phyloP scores from a whole-genome alignment of 2,113 vertebrate genomes.

The Podarcis raffonei region DNA sequence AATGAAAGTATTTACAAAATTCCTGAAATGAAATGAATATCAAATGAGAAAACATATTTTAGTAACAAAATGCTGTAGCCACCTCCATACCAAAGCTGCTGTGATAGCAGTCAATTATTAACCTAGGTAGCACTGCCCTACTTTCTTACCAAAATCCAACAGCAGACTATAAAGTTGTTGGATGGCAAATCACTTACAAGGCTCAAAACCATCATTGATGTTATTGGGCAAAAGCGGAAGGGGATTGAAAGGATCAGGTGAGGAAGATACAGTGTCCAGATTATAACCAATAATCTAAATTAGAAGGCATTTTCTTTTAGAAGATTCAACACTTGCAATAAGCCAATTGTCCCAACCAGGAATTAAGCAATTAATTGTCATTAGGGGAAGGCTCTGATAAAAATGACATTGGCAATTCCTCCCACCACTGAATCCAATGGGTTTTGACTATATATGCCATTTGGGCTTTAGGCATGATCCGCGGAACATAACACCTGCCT shows the following conservation, averaged over 20 bases:
- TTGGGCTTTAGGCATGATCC: too few species aligned
- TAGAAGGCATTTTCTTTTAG: not conserved
- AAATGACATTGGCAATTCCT: too few species aligned
- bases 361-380: not conserved
- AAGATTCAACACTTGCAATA: not conserved
- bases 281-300: not conserved
- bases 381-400: too few species aligned
- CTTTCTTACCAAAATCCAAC: too few species aligned
- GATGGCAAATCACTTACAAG: too few species aligned
- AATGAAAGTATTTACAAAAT: conserved; percentile 97
- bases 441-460: too few species aligned
- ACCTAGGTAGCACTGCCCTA: not conserved
- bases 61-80: conserved; percentile 45
- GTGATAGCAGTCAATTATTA: not conserved
- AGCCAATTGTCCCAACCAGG: not conserved
- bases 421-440: too few species aligned
- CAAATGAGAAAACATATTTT: conserved; percentile 46
- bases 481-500: too few species aligned
- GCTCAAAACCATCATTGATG: too few species aligned
- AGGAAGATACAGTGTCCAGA: not conserved
- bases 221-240: not conserved
- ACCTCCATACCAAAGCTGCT: not conserved
- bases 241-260: not conserved
- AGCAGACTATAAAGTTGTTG: too few species aligned
- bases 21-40: conserved; percentile 81